Percentiles rank a stretch among this genome's conserved stretches.
phyloP scores from a whole-genome alignment of 2,888 invertebrate species.

The Amphipoea oculea region DNA sequence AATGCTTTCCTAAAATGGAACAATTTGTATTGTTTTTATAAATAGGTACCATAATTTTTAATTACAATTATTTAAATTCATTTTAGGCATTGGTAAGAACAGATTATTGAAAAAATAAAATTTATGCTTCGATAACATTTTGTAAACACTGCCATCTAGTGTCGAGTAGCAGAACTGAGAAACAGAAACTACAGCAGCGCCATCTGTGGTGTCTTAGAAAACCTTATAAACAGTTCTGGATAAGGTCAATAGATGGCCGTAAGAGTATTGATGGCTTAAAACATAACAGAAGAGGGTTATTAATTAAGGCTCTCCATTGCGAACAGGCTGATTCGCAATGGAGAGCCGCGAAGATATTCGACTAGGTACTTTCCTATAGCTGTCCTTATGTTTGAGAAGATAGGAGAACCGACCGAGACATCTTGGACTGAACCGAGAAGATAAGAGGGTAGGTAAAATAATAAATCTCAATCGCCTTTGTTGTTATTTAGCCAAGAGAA shows the following conservation, averaged over 20 bases:
- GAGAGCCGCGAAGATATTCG: background rate
- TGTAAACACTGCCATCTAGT: conserved; percentile 66
- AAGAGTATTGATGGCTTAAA: background rate
- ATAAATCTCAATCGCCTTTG: background rate
- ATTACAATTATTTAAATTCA: background rate
- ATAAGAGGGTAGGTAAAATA: background rate
- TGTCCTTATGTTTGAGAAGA: background rate
- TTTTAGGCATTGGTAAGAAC: background rate
- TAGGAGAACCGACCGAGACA: background rate
- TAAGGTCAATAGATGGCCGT: conserved; percentile 33
- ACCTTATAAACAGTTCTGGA: background rate
- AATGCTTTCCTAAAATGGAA: background rate
- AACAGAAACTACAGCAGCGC: background rate
- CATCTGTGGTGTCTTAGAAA: background rate
- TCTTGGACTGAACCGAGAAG: background rate
- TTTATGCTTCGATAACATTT: fast-evolving
- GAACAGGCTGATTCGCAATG: background rate
- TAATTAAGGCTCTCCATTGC: no score
- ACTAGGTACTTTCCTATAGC: background rate
- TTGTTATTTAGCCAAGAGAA: no score
- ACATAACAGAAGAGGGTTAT: no score
- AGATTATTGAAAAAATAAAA: background rate
- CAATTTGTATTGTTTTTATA: no score
- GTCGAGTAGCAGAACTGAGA: conserved; percentile 62
- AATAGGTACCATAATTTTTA: background rate